Evolutionary conservation across 1,140 invertebrate species (phyloP), one percentile per base, ranked within the genome.

Genomic region (Zaprionus davidi): DNA sequence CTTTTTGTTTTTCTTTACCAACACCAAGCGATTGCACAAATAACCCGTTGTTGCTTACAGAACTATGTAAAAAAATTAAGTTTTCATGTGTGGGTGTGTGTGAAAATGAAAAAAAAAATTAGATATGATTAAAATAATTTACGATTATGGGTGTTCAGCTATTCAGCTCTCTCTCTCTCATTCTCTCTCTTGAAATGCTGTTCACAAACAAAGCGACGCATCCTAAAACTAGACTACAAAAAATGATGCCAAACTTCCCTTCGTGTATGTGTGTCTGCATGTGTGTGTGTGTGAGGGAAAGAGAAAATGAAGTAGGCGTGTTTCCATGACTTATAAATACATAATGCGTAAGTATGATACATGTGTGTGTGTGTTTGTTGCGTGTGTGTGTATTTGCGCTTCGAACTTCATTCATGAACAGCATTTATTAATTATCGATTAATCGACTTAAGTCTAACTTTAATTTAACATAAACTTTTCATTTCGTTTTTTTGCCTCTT

Each of bases 1-100:
- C 51, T 66, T 26, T 75, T 44, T 60, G 15, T 70, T 56, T 46
- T 66, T 68, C 24, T 24, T 77, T 77, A 92, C 91, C 91, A 91
- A 92, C 91, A 92, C 91, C 91, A 91, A 90, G 82, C 86, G 91
- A 92, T 92, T 92, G 91, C 91, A 92, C 91, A 92, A 92, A 84
- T 83, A 92, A 92, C 91, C 91, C 91, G 91, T 92, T 92, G 84
- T 86, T 91, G 85, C 85, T 90, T 90, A 90, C 53, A 88, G 64
- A 74, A 81, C 64, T 79, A 85, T 78, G 63, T 36, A 77, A 85
- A 90, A 87, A 85, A 62, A 76, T 20, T 60, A 36, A 46, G 31
- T 64, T 36, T 71, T 57, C 57, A 5, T 41, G 34, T 65, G 49
- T 55, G 63, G 26, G 49, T 44, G 31, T 53, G 20, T 38, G 51